Evolutionary conservation across 2,888 invertebrate genomes (phyloP).

Genomic region (Tridacna gigas): DNA sequence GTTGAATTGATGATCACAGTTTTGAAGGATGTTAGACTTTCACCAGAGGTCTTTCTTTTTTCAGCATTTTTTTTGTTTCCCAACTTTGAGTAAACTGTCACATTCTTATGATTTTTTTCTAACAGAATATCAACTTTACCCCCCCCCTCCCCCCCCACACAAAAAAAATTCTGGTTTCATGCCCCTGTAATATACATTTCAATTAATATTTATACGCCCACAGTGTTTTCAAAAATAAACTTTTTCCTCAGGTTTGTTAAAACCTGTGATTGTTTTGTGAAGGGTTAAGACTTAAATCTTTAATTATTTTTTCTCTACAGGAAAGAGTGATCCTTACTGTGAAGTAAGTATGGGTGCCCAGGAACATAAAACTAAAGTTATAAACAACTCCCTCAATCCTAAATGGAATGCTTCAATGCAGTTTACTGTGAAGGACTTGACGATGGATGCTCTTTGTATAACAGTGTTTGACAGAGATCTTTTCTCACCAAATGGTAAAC

Average conservation of each 20-base stretch:
- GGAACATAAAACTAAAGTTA: constrained; percentile 89
- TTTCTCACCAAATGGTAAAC: constrained; percentile 90
- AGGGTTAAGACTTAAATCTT: neutral
- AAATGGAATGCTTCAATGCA: constrained; percentile 92
- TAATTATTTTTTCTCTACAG: constrained; percentile 55
- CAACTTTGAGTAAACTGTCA: no score
- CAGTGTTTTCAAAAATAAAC: no score
- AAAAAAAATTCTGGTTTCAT: no score
- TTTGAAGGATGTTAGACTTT: no score
- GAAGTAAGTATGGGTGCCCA: constrained; percentile 91
- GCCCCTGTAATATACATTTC: no score
- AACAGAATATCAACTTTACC: no score
- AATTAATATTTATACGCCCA: no score
- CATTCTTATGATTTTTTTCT: no score
- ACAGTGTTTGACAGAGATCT: constrained; percentile 90
- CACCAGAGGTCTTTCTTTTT: no score
- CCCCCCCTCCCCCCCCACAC: no score
- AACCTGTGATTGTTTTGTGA: neutral
- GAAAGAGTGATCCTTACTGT: constrained; percentile 90
- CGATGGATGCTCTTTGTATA: constrained; percentile 89
- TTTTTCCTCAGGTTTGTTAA: neutral
- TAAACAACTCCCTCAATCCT: constrained; percentile 88
- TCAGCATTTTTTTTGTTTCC: no score
- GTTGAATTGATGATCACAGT: no score
- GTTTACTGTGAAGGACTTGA: constrained; percentile 89